Conservation (phyloP, 1,140 invertebrate species). For the Cyrtorhinus lividipennis region DNA sequence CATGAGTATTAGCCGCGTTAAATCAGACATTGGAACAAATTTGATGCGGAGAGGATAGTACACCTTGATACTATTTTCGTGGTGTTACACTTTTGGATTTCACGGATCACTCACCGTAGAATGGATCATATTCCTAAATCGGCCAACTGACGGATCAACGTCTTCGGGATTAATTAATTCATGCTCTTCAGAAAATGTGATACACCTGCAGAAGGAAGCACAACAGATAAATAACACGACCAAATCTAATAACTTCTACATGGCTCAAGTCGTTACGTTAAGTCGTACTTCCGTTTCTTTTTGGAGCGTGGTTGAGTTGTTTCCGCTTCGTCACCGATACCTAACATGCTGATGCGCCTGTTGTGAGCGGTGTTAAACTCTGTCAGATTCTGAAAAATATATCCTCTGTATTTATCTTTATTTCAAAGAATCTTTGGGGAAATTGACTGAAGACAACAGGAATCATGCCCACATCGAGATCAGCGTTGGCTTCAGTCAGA, state of each 20-base stretch:
- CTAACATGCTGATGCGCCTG: constrained; percentile 85
- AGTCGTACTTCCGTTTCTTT: no score
- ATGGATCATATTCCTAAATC: constrained; percentile 90
- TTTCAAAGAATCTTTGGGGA: background rate
- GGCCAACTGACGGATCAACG: constrained; percentile 88
- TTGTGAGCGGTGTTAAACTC: constrained; percentile 99
- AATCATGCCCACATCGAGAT: constrained; percentile 74
- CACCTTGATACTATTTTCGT: no score
- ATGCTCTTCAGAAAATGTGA: constrained; percentile 91
- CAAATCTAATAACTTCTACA: no score
- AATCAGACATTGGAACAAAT: no score
- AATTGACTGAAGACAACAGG: background rate
- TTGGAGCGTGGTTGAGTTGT: constrained; percentile 38
- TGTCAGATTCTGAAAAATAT: constrained; percentile 71
- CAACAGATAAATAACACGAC: no score
- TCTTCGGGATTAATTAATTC: constrained; percentile 99
- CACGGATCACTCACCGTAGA: no score
- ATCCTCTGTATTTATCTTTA: background rate
- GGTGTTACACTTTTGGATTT: no score
- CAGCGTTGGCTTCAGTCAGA: constrained; percentile 86
- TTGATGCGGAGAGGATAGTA: no score
- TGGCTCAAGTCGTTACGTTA: no score
- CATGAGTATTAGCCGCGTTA: no score
- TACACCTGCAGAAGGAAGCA: constrained; percentile 27
- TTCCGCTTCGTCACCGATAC: constrained; percentile 60